Evolutionary conservation across 2,113 vertebrate species (phyloP).

Genomic region (Sclerurus mexicanus): DNA sequence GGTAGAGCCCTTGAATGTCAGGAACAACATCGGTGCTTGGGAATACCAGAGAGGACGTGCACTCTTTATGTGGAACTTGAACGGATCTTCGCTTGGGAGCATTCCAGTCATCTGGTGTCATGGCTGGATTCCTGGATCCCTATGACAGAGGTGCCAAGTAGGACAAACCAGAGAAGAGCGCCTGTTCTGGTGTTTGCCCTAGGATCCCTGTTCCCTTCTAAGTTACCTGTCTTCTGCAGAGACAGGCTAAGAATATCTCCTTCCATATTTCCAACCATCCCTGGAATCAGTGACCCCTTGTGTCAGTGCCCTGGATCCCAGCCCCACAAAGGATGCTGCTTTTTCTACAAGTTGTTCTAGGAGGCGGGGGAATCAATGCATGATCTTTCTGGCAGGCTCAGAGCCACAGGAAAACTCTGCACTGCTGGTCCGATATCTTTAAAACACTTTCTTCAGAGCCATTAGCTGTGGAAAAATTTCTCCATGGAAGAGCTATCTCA

Average conservation of each 20-base stretch:
- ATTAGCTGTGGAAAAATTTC: background rate
- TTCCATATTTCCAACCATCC: background rate
- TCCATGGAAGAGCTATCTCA: background rate
- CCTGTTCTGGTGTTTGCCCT: background rate
- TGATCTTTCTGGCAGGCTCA: background rate
- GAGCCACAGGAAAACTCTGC: background rate
- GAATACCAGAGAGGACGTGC: background rate
- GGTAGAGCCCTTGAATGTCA: background rate
- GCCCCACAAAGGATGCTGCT: background rate
- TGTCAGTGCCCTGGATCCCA: background rate
- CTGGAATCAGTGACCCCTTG: background rate
- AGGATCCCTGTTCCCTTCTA: background rate
- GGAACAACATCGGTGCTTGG: background rate
- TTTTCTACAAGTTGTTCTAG: background rate
- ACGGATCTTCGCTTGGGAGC: background rate
- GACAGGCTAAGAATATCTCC: background rate
- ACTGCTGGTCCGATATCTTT: background rate
- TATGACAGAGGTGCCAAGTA: background rate
- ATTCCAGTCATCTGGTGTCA: background rate
- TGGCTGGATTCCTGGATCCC: background rate
- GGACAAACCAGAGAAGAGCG: background rate
- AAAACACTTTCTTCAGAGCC: background rate
- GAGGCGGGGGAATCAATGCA: rapidly evolving
- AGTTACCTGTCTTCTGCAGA: background rate
- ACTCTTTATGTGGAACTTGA: background rate